Base-by-base conservation (phyloP, 1,140 invertebrate genomes). In the Bombus haemorrhoidalis region DNA sequence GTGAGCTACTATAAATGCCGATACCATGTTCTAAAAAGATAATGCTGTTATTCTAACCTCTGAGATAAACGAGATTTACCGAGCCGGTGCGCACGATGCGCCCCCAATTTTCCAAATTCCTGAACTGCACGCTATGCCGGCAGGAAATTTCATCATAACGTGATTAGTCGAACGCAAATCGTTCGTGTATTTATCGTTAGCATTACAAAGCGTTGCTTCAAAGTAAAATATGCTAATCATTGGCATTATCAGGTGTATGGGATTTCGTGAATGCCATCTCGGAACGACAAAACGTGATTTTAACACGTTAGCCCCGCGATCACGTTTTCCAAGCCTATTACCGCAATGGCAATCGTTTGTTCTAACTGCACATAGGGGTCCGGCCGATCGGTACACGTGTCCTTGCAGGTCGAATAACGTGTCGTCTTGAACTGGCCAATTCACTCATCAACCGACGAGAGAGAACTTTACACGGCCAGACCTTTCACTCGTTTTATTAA, bases 401-500 rank as follows among this genome's bases (percentile, higher is more conserved):
- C 84, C 84, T 85, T 81, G 71, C 59, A 68, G 69, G 69, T 81
- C 78, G 84, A 81, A 28, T 68, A 75, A 75, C 84, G 71, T 64
- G 79, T 64, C 78, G 59, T 74, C 78, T 85, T 71, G 32, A 57
- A 68, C 57, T 47, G 71, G 34, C 37, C 84, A 79, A 86, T 77
- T 85, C 79, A 37, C 66, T 78, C 41, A 18, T 80, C 73, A 62
- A 66, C 62, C 81, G 18, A n/a, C 53, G 57, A 59, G 64, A 71
- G 28, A 62, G 76, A 76, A 87, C 28, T 68, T 69, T n/a, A 10
- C 57, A 39, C 41, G 37, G 34, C 22, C 59, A 39, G 39, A 85
- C 89, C 89, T 90, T 90, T 90, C 89, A 87, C 89, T 90, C 86
- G 89, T 90, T 87, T 90, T 76, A 81, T 90, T 89, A 89, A 90